A percentile compares a stretch with the other conserved stretches of the same genome.
phyloP scores from a whole-genome alignment of 1,140 invertebrate genomes.

The Ostrea edulis region DNA sequence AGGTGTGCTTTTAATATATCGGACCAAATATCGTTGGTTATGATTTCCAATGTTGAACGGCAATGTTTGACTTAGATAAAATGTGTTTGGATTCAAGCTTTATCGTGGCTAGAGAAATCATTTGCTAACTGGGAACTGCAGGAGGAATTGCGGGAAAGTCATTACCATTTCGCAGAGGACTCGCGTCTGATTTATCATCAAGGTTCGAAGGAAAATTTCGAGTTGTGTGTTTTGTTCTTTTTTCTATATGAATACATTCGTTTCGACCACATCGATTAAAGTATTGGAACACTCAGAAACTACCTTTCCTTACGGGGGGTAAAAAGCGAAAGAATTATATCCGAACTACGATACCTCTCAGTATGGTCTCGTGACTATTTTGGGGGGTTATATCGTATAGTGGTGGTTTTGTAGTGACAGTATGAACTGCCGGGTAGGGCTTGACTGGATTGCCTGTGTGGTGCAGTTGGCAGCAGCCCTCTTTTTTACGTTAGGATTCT shows the following conservation, averaged over 20 bases:
- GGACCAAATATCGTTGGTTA: conserved; percentile 15
- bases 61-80: conserved; percentile 43
- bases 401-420: neutral
- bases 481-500: conserved; percentile 48
- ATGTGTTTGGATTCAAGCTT: conserved; percentile 13
- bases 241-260: too few species aligned
- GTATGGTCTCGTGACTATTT: neutral
- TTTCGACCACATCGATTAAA: too few species aligned
- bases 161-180: neutral
- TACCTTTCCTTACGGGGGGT: neutral
- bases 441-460: conserved; percentile 51
- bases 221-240: neutral
- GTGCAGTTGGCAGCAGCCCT: conserved; percentile 39
- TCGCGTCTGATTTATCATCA: neutral
- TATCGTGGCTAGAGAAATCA: neutral
- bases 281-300: too few species aligned
- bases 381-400: neutral
- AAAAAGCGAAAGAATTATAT: neutral
- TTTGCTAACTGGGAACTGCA: neutral
- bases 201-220: neutral
- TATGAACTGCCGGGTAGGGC: conserved; percentile 46
- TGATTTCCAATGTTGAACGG: conserved; percentile 5
- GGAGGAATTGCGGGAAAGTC: neutral
- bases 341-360: neutral
- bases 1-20: conserved; percentile 23